phyloP scores from a whole-genome alignment of 2,797 vertebrate species.

The Acomys russatus region DNA sequence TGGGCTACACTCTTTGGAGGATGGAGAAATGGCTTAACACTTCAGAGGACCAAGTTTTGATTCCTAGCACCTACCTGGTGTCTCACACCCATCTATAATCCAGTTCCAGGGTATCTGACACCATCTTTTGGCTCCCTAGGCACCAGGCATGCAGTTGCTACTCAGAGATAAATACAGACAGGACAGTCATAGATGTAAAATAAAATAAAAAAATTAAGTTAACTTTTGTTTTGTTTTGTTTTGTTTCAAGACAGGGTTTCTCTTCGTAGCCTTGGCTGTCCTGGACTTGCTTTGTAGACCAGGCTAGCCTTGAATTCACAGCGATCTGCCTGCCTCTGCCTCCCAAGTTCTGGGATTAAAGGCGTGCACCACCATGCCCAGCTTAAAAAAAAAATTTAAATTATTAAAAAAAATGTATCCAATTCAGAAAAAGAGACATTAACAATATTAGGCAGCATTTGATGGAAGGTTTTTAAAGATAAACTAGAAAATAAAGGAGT shows the following conservation, averaged over 20 bases:
- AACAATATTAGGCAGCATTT: neutral
- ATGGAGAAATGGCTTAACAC: no score
- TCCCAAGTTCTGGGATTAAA: no score
- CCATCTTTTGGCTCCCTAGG: neutral
- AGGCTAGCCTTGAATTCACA: no score
- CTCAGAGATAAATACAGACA: neutral
- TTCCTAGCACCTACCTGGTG: neutral
- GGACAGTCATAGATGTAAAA: neutral
- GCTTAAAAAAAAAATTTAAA: neutral
- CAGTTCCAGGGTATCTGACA: neutral
- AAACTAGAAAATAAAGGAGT: neutral
- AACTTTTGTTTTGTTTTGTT: no score
- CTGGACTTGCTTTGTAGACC: no score
- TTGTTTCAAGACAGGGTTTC: no score
- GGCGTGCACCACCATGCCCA: no score
- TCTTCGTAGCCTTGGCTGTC: no score
- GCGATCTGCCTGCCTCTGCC: no score
- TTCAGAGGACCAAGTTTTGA: neutral
- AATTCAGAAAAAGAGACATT: neutral
- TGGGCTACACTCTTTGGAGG: neutral
- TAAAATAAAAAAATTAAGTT: neutral
- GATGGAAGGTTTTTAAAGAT: neutral
- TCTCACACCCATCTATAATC: neutral
- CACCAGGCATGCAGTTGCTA: neutral
- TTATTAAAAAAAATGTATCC: neutral